phyloP scores from a whole-genome alignment of 2,888 invertebrate species.

The Lithophane ornitopus region DNA sequence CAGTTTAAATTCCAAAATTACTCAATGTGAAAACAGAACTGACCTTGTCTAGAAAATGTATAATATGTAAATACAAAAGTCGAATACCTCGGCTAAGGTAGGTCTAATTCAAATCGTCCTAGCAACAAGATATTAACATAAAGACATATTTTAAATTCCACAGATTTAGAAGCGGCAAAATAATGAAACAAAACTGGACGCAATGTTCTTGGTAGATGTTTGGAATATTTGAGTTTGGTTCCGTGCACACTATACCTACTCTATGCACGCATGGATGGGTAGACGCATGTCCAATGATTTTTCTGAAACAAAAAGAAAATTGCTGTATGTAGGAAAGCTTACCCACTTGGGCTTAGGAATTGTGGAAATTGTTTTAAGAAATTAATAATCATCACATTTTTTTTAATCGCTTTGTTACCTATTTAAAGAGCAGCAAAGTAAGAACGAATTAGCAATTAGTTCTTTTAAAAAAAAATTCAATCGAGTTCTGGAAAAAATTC shows the following conservation, averaged over 20 bases:
- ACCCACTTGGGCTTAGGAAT: not conserved
- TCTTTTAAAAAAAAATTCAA: too few relatives aligned
- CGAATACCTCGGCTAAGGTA: not conserved
- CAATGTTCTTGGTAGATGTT: slow-evolving; percentile 23
- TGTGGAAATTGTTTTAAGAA: not conserved
- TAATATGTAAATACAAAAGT: not conserved
- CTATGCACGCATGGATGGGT: not conserved
- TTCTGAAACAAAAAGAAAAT: not conserved
- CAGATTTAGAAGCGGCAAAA: slow-evolving; percentile 28
- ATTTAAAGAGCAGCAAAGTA: too few relatives aligned
- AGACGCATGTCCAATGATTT: too few relatives aligned
- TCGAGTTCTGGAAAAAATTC: too few relatives aligned
- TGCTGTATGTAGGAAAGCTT: not conserved
- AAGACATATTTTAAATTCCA: slow-evolving; percentile 45
- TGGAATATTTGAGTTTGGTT: slow-evolving; percentile 24
- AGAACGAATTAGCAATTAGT: too few relatives aligned
- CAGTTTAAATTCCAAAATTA: not conserved
- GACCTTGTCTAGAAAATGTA: slow-evolving; percentile 4
- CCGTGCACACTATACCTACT: slow-evolving; percentile 19
- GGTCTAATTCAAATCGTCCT: not conserved
- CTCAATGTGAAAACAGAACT: not conserved
- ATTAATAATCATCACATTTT: not conserved
- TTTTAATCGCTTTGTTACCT: not conserved
- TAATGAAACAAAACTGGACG: slow-evolving; percentile 36
- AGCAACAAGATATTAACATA: slow-evolving; percentile 22